Evolutionary conservation across 2,113 vertebrate genomes (phyloP), one percentile per base, ranked within the genome.

Genomic region (Telmatochromis sp.): DNA sequence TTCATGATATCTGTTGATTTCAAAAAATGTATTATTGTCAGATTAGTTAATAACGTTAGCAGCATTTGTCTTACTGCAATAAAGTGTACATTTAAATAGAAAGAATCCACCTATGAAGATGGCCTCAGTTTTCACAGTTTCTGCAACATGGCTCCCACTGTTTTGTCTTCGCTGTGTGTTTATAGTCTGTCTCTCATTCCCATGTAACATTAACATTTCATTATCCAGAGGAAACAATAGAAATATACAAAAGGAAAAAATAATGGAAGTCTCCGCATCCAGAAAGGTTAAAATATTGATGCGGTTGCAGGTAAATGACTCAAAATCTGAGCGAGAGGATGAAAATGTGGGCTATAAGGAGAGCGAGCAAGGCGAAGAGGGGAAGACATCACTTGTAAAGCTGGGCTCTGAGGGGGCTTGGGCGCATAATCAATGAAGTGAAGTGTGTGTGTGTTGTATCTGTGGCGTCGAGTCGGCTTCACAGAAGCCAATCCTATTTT

Each of bases 401-500:
- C 94, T 45, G 84, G 93, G 93, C 94, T 95, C 94, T 88, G 89
- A 92, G 92, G 96, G 33, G 92, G 91, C 94, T 94, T 68, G 79
- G 91, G 89, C 60, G 96, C 95, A 97, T 96, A 96, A 96, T 95
- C 96, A 95, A 95, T 95, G 96, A 95, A 95, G 93, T 92, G 93
- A 92, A 93, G 93, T 94, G 95, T 93, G 94, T 90, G 95, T 93
- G 94, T 90, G 93, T 92, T 95, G 96, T 94, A 94, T 94, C 94
- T 94, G 93, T 90, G 88, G 94, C 81, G 82, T 94, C 65, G 68
- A 92, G 91, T 92, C 80, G 85, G 87, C 94, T 92, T 95, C 93
- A 92, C 91, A 91, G 87, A 96, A 94, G 93, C 94, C 94, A 93
- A 91, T 94, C 95, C 96, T 96, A 96, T 97, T 96, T 97, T 96